Evolutionary conservation across 2,797 vertebrate species (phyloP), one percentile per base, ranked within the genome.

Genomic region (Eulemur mongoz): DNA sequence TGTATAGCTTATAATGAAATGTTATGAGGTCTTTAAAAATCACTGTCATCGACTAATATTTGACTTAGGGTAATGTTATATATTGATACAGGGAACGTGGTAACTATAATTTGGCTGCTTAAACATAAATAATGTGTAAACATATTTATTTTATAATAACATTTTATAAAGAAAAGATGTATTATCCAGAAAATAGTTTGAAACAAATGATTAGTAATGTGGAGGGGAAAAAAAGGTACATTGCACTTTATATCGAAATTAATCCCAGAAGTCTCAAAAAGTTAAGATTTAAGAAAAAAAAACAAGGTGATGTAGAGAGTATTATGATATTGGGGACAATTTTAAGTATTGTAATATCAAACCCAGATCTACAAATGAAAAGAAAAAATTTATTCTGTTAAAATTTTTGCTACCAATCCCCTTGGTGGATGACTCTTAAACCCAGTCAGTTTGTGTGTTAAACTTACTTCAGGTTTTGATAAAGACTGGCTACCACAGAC

Each of bases 141-240:
- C 69, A 48, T 75, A 40, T 50, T 78, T 81, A 73, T 72, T 63
- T 78, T 27, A 18, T 79, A 45, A 22, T 81, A 91, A 23, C 22
- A 52, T 80, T 94, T 95, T 93, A 82, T 67, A 8, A 15, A n/a
- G 52, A 87, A 89, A 82, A 80, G 22, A 43, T 70, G 17, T 18
- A 84, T 67, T 85, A 84, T 87, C 85, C 25, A 90, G 84, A 96
- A 97, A 93, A 72, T 79, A 22, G 7, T 65, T 91, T 93, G 76
- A 96, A 35, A 32, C 38, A 89, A 59, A n/a, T 84, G 45, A 65
- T 86, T n/a, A 89, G 40, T 35, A 91, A 25, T 92, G 50, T 69
- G 35, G 57, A 73, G 18, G 9, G 14, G 5, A 3, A 35, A 84
- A 93, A 76, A 40, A 27, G 12, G 6, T 17, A 50, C 15, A 10